Conservation (phyloP, 2,113 vertebrate species). For the Poicephalus gulielmi region DNA sequence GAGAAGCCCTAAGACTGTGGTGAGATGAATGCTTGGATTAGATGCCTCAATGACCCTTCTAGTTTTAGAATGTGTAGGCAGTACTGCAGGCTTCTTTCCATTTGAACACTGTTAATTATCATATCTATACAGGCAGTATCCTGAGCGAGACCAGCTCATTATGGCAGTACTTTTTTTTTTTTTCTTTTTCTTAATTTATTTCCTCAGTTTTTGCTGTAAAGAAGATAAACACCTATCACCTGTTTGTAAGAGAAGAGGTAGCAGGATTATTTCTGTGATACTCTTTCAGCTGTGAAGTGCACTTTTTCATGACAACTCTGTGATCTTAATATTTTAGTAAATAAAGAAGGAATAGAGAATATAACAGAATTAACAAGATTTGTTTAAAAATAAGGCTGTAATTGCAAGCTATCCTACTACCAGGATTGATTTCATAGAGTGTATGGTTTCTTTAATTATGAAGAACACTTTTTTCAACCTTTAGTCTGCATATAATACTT, state of each 20-base stretch:
- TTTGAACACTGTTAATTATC: neutral
- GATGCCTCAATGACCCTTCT: neutral
- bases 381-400: slow-evolving; percentile 14
- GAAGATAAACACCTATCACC: neutral
- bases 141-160: neutral
- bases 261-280: neutral
- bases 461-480: slow-evolving; percentile 39
- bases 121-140: neutral
- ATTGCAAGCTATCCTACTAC: neutral
- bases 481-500: slow-evolving; percentile 26
- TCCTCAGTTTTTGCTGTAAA: neutral
- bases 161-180: neutral
- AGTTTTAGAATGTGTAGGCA: neutral
- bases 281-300: neutral
- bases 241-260: neutral
- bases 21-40: neutral
- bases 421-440: slow-evolving; percentile 6
- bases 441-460: slow-evolving; percentile 43
- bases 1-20: neutral
- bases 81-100: neutral
- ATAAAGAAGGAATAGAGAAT: neutral
- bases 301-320: neutral
- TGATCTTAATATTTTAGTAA: neutral
- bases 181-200: neutral
- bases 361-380: neutral